phyloP scores from a whole-genome alignment of 2,113 vertebrate species.

The Ophthalmolycus amberensis region DNA sequence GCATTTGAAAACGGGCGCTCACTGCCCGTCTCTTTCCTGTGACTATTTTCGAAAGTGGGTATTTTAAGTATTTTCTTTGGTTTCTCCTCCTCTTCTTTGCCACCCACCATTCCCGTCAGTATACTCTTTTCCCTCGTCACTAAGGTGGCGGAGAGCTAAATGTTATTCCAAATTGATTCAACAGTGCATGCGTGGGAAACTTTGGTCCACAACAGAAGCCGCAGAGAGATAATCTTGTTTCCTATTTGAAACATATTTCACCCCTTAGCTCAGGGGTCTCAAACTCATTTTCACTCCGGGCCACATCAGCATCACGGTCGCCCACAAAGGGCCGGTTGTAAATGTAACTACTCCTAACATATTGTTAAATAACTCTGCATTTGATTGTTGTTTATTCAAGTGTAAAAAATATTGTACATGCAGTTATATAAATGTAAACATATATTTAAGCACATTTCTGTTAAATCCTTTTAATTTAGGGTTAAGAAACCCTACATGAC shows the following conservation, averaged over 20 bases:
- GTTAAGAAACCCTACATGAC: no score
- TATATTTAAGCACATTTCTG: no score
- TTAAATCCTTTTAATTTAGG: no score
- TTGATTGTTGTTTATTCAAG: no score
- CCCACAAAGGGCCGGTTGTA: no score
- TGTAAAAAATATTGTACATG: no score
- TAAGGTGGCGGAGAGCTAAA: conserved; percentile 18
- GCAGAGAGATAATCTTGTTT: not conserved
- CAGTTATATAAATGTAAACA: no score
- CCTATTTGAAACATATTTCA: not conserved
- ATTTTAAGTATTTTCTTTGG: not conserved
- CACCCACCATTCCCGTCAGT: not conserved
- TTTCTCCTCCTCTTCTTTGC: not conserved
- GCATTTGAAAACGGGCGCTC: conserved; percentile 2
- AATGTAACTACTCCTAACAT: no score
- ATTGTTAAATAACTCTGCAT: no score
- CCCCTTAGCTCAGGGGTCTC: no score
- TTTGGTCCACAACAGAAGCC: not conserved
- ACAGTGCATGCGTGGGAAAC: not conserved
- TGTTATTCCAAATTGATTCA: not conserved
- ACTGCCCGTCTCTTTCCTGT: conserved; percentile 13
- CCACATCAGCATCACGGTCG: no score
- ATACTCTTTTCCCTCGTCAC: conserved; percentile 16
- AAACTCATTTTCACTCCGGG: no score
- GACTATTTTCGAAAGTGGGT: not conserved